Base-by-base conservation (phyloP, 2,888 invertebrate genomes). In the Lottia scabra region DNA sequence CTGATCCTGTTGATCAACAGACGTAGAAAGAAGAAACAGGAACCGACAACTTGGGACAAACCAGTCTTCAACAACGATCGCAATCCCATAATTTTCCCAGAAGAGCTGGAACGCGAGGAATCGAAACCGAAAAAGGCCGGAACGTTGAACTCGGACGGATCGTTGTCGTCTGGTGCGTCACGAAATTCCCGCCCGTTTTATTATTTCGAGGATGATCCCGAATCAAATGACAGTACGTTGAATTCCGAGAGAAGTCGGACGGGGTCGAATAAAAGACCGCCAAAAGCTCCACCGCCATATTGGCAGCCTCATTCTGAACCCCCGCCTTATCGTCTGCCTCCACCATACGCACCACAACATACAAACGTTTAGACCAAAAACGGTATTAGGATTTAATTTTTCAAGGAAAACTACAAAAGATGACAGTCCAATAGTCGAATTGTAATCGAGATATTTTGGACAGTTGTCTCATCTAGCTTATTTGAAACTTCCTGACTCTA, bases 21-120 rank as follows among this genome's bases (percentile, higher is more conserved):
- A 16, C 67, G 63, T n/a, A 67, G 70, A 19, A 70, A 70, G 38
- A 27, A 67, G 8, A 63, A 65, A 26, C 68, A 44, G 65, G n/a
- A 48, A 65, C 15, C 69, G 72, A n/a, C 72, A 65, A 16, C 70
- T 16, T 75, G 79, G 5, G 83, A 84, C 48, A 84, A 84, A 64
- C 82, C 83, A 5, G 75, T 79, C 8, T 84, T 82, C 66, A 75
- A 79, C 23, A 81, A 83, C 56, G 84, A 85, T 56, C 75, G 85
- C 23, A 79, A 83, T 13, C 85, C 85, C 2, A 81, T 85, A 12
- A 80, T 85, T 46, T 80, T 86, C 46, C 85, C 83, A 19, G 82
- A 82, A 16, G 86, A 86, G 65, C 48, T 83, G 23, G 83, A 83
- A 64, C 76, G 80, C 73, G 78, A 80, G 13, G 83, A 83, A 44